Percentiles rank a stretch among this genome's conserved stretches.
These are phyloP conservation scores for Drosophila simulans DNA, from an alignment of 1,140 invertebrate species.

Conservation along the genomic window DNA sequence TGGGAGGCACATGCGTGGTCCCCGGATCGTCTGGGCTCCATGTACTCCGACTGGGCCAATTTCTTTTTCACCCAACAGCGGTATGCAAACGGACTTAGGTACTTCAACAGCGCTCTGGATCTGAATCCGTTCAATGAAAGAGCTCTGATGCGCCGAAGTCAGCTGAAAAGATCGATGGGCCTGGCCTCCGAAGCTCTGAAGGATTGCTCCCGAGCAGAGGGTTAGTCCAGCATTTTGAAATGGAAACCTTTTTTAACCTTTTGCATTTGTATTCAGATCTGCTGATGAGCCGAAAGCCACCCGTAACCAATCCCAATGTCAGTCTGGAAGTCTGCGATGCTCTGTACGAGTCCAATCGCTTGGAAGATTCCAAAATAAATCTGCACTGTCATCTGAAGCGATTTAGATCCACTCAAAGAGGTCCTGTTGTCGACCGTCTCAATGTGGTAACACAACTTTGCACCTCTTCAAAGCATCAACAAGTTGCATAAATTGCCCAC, in stretches of 20 bases:
- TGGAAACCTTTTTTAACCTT: not conserved
- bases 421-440: constrained; percentile 38
- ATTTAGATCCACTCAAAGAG: constrained; percentile 27
- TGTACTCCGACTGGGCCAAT: constrained; percentile 64
- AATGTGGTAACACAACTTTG: constrained; percentile 35
- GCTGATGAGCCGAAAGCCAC: not conserved
- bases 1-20: constrained; percentile 60
- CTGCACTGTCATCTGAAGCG: constrained; percentile 33
- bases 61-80: constrained; percentile 35
- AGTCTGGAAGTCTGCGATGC: constrained; percentile 55
- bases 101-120: constrained; percentile 46
- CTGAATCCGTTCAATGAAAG: constrained; percentile 18
- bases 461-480: not conserved
- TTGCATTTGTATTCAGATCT: constrained; percentile 12
- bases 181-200: constrained; percentile 47
- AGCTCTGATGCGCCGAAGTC: constrained; percentile 45
- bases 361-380: constrained; percentile 60
- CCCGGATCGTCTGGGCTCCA: constrained; percentile 27
- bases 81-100: constrained; percentile 23
- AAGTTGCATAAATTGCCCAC: not conserved
- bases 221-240: constrained; percentile 14
- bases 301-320: constrained; percentile 1
- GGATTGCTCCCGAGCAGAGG: constrained; percentile 50
- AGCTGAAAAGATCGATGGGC: constrained; percentile 39
- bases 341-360: constrained; percentile 64